Evolutionary conservation across 2,888 invertebrate genomes (phyloP).

Genomic region (Resseliella maxima): DNA sequence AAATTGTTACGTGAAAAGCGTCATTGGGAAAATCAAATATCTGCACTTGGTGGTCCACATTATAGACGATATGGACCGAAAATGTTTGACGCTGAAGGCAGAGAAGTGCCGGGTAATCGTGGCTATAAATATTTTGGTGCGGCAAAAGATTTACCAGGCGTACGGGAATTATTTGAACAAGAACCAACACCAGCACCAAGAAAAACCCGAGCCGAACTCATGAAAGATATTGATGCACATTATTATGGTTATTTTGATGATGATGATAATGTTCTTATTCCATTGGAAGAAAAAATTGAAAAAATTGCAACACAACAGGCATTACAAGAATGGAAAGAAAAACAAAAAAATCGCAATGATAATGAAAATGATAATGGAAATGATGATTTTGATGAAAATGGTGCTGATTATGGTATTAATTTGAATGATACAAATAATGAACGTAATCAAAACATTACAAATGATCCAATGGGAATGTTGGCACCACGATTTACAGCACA

Average conservation of each 20-base stretch:
- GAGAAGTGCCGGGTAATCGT: conserved; percentile 96
- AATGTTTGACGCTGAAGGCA: conserved; percentile 92
- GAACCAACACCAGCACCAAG: conserved; percentile 90
- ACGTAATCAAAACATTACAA: conserved; percentile 57
- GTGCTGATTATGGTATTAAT: conserved; percentile 19
- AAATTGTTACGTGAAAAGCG: conserved; percentile 94
- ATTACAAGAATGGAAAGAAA: conserved; percentile 79
- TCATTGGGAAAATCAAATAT: conserved; percentile 98
- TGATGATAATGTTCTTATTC: conserved; percentile 94
- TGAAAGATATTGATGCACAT: conserved; percentile 98
- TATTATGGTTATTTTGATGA: conserved; percentile 99
- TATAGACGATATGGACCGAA: conserved; percentile 90
- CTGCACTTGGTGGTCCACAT: conserved; percentile 94
- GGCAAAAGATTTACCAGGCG: conserved; percentile 97
- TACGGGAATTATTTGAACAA: conserved; percentile 96
- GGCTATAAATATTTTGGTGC: conserved; percentile 99
- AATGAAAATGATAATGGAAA: conserved; percentile 74
- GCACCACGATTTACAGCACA: conserved; percentile 79
- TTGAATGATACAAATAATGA: conserved; percentile 58
- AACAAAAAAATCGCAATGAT: conserved; percentile 68
- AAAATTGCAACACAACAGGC: conserved; percentile 73
- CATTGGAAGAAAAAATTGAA: conserved; percentile 86
- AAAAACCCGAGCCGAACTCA: conserved; percentile 94
- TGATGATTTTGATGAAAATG: conserved; percentile 37
- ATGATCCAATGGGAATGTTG: conserved; percentile 66